These are phyloP conservation scores for Schlechtendalia chinensis DNA, from an alignment of 1,140 invertebrate genomes.

Conservation along the genomic window DNA sequence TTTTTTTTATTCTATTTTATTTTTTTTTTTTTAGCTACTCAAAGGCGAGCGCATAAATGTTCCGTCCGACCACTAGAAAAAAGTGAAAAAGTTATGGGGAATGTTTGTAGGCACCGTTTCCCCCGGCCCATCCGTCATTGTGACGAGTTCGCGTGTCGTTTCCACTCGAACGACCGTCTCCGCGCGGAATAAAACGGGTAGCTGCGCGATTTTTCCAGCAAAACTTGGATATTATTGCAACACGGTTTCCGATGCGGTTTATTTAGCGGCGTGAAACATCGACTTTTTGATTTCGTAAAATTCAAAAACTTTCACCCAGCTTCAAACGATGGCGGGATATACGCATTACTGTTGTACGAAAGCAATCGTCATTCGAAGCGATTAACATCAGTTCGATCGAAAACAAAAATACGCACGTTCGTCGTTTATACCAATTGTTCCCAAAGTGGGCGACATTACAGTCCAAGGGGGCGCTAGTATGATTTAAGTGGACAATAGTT, in stretches of 20 bases:
- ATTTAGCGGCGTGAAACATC: constrained; percentile 1
- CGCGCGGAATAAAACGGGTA: not conserved
- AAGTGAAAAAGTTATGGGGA: constrained; percentile 14
- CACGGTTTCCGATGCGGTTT: not conserved
- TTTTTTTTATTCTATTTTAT: too few species aligned
- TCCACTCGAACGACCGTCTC: not conserved
- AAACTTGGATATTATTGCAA: not conserved
- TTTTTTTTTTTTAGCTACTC: not conserved
- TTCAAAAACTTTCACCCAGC: not conserved
- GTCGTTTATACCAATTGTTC: too few species aligned
- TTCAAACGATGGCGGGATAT: too few species aligned
- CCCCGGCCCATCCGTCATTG: constrained; percentile 11
- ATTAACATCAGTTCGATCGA: too few species aligned
- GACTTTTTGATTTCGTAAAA: constrained; percentile 1
- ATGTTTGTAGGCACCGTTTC: not conserved
- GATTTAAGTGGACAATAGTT: too few species aligned
- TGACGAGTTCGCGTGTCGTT: not conserved
- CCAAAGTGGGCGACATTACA: too few species aligned
- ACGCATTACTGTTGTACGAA: too few species aligned
- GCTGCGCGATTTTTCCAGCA: constrained; percentile 10
- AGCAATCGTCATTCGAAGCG: too few species aligned
- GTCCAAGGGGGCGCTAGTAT: too few species aligned
- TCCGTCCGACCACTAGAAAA: constrained; percentile 27
- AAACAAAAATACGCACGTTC: too few species aligned
- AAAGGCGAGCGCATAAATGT: constrained; percentile 17